Base-by-base conservation (phyloP, 2,113 vertebrate genomes). In the Pelobates fuscus region DNA sequence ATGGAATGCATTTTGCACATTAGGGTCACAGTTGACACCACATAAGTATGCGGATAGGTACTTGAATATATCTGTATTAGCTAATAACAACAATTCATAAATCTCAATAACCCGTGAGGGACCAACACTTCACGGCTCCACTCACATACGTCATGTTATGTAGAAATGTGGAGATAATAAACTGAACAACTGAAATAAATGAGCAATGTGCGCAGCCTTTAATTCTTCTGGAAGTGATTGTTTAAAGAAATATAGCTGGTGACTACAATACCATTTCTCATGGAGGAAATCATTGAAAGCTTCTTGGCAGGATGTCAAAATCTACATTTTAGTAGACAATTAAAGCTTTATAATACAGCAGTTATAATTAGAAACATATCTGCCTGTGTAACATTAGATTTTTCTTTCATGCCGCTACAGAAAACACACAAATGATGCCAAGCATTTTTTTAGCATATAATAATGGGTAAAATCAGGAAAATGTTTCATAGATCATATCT, bases 331-430 rank as follows among this genome's bases (percentile, higher is more conserved):
- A 86, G 81, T 83, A 82, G 84, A 88, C 86, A 93, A 90, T 90
- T 88, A 90, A 91, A 90, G 86, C 25, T 57, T 77, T 79, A 90
- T 85, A 90, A 89, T 82, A 78, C 70, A 81, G 86, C 83, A n/a
- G 1, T 82, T 89, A 88, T 88, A 89, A 91, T 91, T 88, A 87
- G 86, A 91, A 90, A 87, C 83, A 77, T 88, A 88, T 87, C 82
- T 86, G 60, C 70, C 73, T 79, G 83, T 86, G 82, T 82, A 84
- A 84, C 77, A 84, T 69, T 74, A 57, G 84, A 79, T 85, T 88
- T 87, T 83, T 81, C 77, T 82, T 86, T 77, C 59, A 82, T 78
- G 59, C 77, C 69, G 26, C 82, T 84, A 81, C 86, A 81, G 80
- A 55, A 80, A 86, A 86, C 82, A 80, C 79, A 66, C 73, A 65